A percentile compares a stretch with the other conserved stretches of the same genome.
Conservation (phyloP, 2,113 vertebrate genomes). For the Thamnophis sirtalis region DNA sequence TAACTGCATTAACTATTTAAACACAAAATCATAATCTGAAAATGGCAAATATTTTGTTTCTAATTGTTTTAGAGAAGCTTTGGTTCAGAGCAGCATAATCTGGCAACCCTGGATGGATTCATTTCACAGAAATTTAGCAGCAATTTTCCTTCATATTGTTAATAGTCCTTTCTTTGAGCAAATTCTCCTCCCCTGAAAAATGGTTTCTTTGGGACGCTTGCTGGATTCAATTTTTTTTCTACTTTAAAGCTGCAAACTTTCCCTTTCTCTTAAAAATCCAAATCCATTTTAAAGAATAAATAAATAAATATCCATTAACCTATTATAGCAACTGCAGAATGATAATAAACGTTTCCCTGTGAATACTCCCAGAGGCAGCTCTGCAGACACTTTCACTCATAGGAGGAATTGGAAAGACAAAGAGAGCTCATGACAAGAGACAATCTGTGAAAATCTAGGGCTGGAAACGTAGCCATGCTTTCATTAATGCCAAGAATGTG, state of each 20-base stretch:
- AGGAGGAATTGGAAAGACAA: not conserved
- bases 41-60: not conserved
- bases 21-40: not conserved
- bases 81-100: not conserved
- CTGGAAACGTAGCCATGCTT: not conserved
- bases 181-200: not conserved
- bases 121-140: not conserved
- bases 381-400: not conserved
- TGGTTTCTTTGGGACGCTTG: not conserved
- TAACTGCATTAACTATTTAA: slow-evolving; percentile 6
- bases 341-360: not conserved
- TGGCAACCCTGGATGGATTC: not conserved
- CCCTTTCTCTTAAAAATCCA: not conserved
- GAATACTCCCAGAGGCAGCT: not conserved
- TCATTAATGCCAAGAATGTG: not conserved
- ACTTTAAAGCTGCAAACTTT: not conserved
- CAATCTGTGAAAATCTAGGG: not conserved
- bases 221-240: not conserved
- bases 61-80: not conserved
- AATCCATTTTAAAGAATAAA: not conserved
- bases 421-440: too few species aligned
- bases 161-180: not conserved
- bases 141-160: not conserved
- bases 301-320: not conserved
- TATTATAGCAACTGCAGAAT: not conserved